These are phyloP conservation scores for Apocrypta bakeri DNA, from an alignment of 1,140 invertebrate genomes.

Conservation along the genomic window DNA sequence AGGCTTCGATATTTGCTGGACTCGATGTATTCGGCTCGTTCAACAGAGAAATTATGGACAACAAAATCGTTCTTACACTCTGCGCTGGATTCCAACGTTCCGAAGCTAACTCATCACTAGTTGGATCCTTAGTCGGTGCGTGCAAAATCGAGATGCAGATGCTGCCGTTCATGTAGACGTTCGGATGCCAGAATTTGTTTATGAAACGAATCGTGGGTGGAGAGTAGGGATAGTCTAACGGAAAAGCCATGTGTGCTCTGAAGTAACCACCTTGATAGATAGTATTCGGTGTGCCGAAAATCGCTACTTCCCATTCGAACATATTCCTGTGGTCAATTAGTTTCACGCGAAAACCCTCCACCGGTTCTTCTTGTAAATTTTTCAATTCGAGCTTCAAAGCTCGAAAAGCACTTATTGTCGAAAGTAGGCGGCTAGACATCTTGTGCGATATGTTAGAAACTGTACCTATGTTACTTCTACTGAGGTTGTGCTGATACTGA, in stretches of 20 bases:
- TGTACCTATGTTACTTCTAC: not conserved
- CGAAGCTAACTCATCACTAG: slow-evolving; percentile 97
- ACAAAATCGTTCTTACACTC: slow-evolving; percentile 96
- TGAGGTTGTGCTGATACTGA: not conserved
- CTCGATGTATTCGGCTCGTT: slow-evolving; percentile 99
- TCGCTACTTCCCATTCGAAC: slow-evolving; percentile 99
- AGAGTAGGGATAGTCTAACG: slow-evolving; percentile 97
- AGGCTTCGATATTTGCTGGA: slow-evolving; percentile 99
- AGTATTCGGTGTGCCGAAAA: slow-evolving; percentile 98
- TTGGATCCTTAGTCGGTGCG: slow-evolving; percentile 98
- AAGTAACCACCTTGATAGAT: slow-evolving; percentile 99
- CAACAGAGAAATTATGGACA: slow-evolving; percentile 98
- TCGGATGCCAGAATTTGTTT: slow-evolving; percentile 99
- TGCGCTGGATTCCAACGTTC: slow-evolving; percentile 99
- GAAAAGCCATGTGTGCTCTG: slow-evolving; percentile 99
- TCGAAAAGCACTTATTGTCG: slow-evolving; percentile 85
- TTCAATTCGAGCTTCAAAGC: slow-evolving; percentile 97
- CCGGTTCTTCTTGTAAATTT: slow-evolving; percentile 96
- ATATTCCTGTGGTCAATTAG: slow-evolving; percentile 97
- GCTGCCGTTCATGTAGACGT: slow-evolving; percentile 99
- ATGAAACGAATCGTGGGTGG: slow-evolving; percentile 97
- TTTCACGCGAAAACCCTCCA: slow-evolving; percentile 98
- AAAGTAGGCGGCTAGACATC: not conserved
- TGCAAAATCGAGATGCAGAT: slow-evolving; percentile 99
- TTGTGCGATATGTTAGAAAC: not conserved